Conservation (phyloP, 2,797 vertebrate species). For the Xyrichtys novacula region DNA sequence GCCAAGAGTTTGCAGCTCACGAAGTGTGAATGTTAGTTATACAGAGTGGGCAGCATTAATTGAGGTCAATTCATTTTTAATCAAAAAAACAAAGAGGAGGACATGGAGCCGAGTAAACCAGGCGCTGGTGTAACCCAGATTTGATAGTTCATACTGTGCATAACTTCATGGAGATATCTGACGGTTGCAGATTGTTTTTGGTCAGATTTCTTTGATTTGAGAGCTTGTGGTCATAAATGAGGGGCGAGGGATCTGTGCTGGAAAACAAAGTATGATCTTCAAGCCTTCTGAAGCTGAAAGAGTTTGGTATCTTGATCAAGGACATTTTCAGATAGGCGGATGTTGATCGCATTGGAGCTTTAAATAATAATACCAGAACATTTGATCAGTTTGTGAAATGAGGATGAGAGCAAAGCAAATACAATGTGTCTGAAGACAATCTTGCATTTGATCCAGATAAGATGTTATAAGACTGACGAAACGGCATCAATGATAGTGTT, state of each 20-base stretch:
- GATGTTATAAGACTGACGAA: neutral
- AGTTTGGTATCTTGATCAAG: conserved; percentile 12
- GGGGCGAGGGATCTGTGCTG: neutral
- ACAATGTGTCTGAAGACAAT: conserved; percentile 1
- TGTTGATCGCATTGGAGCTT: neutral
- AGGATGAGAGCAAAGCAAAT: conserved; percentile 10
- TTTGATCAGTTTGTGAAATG: neutral
- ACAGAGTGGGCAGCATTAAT: conserved; percentile 57
- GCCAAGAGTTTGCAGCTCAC: conserved; percentile 43
- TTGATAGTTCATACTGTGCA: conserved; percentile 8
- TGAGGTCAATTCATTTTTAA: conserved; percentile 66
- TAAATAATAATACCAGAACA: neutral
- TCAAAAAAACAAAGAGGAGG: conserved; percentile 58
- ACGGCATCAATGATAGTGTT: neutral
- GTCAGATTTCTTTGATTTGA: conserved; percentile 13
- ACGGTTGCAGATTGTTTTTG: conserved; percentile 8
- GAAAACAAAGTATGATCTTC: neutral
- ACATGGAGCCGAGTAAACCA: conserved; percentile 32
- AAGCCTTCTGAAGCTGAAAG: neutral
- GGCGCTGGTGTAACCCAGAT: conserved; percentile 46
- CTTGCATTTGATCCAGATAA: neutral
- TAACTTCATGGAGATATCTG: neutral
- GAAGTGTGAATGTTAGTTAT: conserved; percentile 46
- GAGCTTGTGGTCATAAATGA: neutral
- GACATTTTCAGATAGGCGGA: conserved; percentile 6